Conservation (phyloP, 2,797 vertebrate species). For the Acanthurus lineatus region DNA sequence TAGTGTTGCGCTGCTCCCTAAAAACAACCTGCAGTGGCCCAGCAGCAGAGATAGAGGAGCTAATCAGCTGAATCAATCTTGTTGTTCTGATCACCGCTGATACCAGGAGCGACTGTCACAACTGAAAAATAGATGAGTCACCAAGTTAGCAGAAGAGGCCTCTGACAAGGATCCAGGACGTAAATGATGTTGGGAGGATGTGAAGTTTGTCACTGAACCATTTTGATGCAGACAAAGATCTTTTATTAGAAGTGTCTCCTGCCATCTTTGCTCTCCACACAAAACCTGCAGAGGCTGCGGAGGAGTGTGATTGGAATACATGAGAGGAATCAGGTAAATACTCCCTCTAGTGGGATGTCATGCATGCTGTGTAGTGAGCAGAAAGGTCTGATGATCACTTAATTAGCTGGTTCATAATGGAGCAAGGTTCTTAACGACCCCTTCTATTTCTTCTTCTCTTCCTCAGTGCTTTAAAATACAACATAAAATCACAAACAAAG, state of each 20-base stretch:
- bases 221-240: constrained; percentile 12
- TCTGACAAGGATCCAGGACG: constrained; percentile 11
- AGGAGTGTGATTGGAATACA: constrained; percentile 1
- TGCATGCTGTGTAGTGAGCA: constrained; percentile 17
- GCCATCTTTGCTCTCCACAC: constrained; percentile 6
- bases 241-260: constrained; percentile 3
- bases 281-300: constrained; percentile 2
- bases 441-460: not conserved
- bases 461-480: constrained; percentile 1
- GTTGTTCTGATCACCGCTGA: constrained; percentile 34
- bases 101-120: constrained; percentile 22
- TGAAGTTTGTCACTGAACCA: not conserved
- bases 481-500: not conserved
- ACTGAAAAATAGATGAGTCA: constrained; percentile 13
- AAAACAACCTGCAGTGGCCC: not conserved
- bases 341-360: constrained; percentile 54
- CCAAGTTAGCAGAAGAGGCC: constrained; percentile 7
- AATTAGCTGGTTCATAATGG: constrained; percentile 18
- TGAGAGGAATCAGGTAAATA: constrained; percentile 28
- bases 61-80: constrained; percentile 30
- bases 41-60: constrained; percentile 3
- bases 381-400: not conserved
- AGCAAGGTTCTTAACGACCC: not conserved
- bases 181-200: not conserved
- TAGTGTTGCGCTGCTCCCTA: not conserved